These are phyloP conservation scores for Cephus nigrinus DNA, from an alignment of 2,888 invertebrate genomes.

Conservation along the genomic window DNA sequence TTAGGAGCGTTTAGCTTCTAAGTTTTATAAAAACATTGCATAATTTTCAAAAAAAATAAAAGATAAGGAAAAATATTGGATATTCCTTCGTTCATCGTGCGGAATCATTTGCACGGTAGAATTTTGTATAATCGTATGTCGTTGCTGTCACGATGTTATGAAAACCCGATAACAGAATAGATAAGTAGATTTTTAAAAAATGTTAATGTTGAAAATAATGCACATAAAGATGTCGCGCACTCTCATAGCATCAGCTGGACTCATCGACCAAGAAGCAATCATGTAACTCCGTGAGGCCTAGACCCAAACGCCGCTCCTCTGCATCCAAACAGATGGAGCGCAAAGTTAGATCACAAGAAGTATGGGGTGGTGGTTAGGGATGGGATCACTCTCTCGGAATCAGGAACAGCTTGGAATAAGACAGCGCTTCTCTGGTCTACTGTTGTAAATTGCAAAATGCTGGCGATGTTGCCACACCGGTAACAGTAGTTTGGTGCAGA, in stretches of 20 bases:
- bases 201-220: background rate
- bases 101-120: background rate
- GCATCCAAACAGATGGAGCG: slow-evolving; percentile 47
- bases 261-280: slow-evolving; percentile 29
- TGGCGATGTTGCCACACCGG: slow-evolving; percentile 97
- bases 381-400: slow-evolving; percentile 92
- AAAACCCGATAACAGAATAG: background rate
- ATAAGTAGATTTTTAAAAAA: background rate
- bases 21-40: slow-evolving; percentile 43
- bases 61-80: background rate
- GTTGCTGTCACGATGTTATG: background rate
- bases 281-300: slow-evolving; percentile 41
- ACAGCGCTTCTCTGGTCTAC: slow-evolving; percentile 83
- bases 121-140: background rate
- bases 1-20: slow-evolving; percentile 39
- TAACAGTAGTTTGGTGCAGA: slow-evolving; percentile 99
- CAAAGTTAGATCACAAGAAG: slow-evolving; percentile 80
- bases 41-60: background rate
- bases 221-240: slow-evolving; percentile 33
- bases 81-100: background rate
- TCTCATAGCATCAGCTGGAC: slow-evolving; percentile 45
- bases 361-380: slow-evolving; percentile 94
- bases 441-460: slow-evolving; percentile 90
- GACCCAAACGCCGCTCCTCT: slow-evolving; percentile 44
- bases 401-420: slow-evolving; percentile 96